Percentiles rank a stretch among this genome's conserved stretches.
These are phyloP conservation scores for Heliconius charithonia DNA, from an alignment of 2,888 invertebrate species.

Conservation along the genomic window DNA sequence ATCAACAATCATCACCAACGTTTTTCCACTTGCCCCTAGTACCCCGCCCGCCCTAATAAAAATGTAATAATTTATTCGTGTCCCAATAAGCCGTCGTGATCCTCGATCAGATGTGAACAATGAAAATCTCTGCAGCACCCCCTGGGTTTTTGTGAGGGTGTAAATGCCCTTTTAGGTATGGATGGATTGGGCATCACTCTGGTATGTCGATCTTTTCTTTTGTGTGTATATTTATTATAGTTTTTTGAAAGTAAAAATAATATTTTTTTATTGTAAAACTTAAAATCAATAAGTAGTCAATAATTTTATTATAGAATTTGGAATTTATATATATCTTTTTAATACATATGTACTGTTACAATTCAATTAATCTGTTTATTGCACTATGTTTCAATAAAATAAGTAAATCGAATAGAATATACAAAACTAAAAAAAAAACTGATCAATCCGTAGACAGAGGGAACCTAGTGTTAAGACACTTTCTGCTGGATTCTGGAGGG, in stretches of 20 bases:
- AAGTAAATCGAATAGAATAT: background rate
- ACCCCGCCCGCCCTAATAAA: slow-evolving; percentile 55
- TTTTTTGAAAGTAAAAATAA: background rate
- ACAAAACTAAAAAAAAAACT: background rate
- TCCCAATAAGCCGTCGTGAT: slow-evolving; percentile 64
- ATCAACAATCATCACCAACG: slow-evolving; percentile 46
- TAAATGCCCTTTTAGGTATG: slow-evolving; percentile 36
- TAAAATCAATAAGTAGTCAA: background rate
- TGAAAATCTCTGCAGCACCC: slow-evolving; percentile 69
- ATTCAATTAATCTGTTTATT: background rate
- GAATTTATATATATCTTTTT: background rate
- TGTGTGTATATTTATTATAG: background rate
- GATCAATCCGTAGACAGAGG: too few species aligned
- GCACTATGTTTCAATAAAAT: background rate
- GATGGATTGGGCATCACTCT: background rate
- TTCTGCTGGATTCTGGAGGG: too few species aligned
- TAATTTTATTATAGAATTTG: background rate
- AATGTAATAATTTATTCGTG: slow-evolving; percentile 71
- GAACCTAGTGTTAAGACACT: too few species aligned
- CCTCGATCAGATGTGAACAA: slow-evolving; percentile 67
- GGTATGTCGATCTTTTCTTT: background rate
- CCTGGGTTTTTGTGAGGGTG: slow-evolving; percentile 41
- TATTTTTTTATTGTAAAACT: background rate
- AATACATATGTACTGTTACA: background rate
- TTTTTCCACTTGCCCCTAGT: slow-evolving; percentile 43